Conservation (phyloP, 2,888 invertebrate genomes). For the Noctua fimbriata region DNA sequence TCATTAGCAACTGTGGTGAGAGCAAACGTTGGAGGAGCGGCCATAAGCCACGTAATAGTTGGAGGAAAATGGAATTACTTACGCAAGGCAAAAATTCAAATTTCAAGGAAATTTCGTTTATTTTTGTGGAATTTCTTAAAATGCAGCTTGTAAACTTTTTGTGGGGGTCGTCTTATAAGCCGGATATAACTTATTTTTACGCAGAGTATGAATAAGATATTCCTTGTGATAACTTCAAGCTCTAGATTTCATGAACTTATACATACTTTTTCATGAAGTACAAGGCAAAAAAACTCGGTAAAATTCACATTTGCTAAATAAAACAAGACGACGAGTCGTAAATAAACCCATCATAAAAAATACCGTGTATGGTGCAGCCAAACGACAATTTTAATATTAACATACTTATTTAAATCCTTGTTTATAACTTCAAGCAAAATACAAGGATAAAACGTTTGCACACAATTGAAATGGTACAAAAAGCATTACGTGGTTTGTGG, state of each 20-base stretch:
- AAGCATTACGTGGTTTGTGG: constrained; percentile 62
- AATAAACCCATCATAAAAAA: constrained; percentile 18
- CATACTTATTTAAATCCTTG: constrained; percentile 27
- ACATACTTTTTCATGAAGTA: constrained; percentile 6
- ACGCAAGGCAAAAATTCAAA: constrained; percentile 54
- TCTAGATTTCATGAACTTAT: not conserved
- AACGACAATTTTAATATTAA: constrained; percentile 20
- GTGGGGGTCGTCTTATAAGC: constrained; percentile 1
- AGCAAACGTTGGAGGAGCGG: constrained; percentile 60
- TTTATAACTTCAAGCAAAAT: constrained; percentile 58
- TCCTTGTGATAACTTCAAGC: not conserved
- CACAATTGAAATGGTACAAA: constrained; percentile 64
- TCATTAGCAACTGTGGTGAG: constrained; percentile 76
- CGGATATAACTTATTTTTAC: not conserved
- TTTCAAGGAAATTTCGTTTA: constrained; percentile 42
- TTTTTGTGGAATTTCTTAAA: constrained; percentile 42
- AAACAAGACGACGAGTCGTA: constrained; percentile 7
- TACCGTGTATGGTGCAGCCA: not conserved
- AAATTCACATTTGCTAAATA: not conserved
- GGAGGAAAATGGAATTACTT: constrained; percentile 59
- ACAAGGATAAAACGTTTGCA: constrained; percentile 52
- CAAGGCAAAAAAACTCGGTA: not conserved
- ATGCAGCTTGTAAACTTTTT: constrained; percentile 27
- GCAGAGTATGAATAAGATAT: constrained; percentile 5
- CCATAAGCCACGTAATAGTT: constrained; percentile 69